phyloP scores from a whole-genome alignment of 2,888 invertebrate genomes.

The Noctua fimbriata region DNA sequence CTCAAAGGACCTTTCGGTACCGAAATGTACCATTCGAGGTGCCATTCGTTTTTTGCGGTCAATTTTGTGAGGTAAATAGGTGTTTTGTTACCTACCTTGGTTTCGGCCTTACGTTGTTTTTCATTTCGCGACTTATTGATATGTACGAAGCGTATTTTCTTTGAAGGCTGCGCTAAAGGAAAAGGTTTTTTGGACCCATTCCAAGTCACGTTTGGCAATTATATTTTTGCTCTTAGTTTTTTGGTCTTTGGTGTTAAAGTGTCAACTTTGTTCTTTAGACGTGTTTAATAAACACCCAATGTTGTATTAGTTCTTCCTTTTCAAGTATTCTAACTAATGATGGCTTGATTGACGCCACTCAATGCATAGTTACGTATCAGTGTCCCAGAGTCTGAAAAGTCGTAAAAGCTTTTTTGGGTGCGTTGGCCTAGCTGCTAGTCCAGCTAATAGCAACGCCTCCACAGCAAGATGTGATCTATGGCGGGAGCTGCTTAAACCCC shows the following conservation, averaged over 20 bases:
- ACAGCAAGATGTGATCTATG: too few species aligned
- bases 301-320: background rate
- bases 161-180: conserved; percentile 18
- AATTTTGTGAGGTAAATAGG: conserved; percentile 23
- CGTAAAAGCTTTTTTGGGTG: too few species aligned
- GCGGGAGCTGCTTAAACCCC: too few species aligned
- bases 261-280: background rate
- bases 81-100: conserved; percentile 17
- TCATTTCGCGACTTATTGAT: conserved; percentile 31
- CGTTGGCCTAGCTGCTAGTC: too few species aligned
- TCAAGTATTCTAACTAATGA: background rate
- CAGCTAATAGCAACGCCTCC: too few species aligned
- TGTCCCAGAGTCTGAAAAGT: too few species aligned
- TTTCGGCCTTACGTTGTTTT: background rate
- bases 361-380: too few species aligned
- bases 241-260: conserved; percentile 1
- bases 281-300: background rate
- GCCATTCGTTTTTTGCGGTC: conserved; percentile 39
- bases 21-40: conserved; percentile 14
- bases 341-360: background rate
- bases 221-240: conserved; percentile 36
- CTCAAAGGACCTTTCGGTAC: conserved; percentile 27
- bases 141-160: conserved; percentile 30
- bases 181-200: conserved; percentile 45
- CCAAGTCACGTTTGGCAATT: conserved; percentile 57